phyloP scores from a whole-genome alignment of 2,888 invertebrate genomes.

The Bombylius major region DNA sequence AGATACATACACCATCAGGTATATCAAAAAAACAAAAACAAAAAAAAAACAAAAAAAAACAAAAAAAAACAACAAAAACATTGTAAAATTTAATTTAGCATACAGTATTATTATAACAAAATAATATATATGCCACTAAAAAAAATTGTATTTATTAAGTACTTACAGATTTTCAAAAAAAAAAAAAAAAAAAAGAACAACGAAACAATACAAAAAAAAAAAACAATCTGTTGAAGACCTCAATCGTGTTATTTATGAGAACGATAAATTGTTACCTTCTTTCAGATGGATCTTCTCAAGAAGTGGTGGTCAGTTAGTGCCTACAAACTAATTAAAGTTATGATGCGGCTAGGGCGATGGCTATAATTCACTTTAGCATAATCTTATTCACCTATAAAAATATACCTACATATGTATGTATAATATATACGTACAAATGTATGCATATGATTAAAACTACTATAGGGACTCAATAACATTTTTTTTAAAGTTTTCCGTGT shows the following conservation, averaged over 20 bases:
- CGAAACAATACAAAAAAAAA: neutral
- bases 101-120: too few relatives aligned
- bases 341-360: conserved; percentile 7
- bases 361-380: conserved; percentile 8
- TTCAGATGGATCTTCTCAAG: conserved; percentile 2
- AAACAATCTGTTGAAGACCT: conserved; percentile 4
- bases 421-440: neutral
- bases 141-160: too few relatives aligned
- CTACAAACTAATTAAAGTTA: conserved; percentile 10
- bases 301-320: conserved; percentile 4
- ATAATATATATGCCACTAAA: too few relatives aligned
- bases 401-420: neutral
- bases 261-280: conserved; percentile 15
- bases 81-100: too few relatives aligned
- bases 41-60: too few relatives aligned
- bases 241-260: conserved; percentile 15
- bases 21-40: too few relatives aligned
- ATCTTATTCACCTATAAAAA: neutral
- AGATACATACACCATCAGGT: too few relatives aligned
- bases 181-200: too few relatives aligned
- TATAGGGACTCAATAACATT: too few relatives aligned
- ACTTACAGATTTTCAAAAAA: too few relatives aligned
- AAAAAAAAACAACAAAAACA: too few relatives aligned
- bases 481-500: neutral
- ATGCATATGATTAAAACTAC: too few relatives aligned